These are phyloP conservation scores for Gasterosteus aculeatus DNA, from an alignment of 2,113 vertebrate species.

Conservation along the genomic window DNA sequence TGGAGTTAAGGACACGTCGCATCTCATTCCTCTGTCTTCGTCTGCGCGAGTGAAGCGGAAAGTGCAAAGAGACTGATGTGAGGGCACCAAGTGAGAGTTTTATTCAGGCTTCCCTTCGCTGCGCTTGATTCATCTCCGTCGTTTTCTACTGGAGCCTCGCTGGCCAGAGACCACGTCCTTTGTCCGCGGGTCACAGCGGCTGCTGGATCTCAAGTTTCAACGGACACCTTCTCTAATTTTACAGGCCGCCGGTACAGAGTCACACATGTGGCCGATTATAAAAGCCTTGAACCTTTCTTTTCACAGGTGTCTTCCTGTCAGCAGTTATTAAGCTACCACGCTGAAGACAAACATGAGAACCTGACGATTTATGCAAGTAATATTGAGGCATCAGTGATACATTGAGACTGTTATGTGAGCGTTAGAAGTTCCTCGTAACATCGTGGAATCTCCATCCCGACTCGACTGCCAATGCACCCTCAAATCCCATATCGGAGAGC, in stretches of 20 bases:
- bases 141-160: conserved; percentile 2
- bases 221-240: conserved; percentile 44
- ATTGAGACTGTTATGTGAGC: background rate
- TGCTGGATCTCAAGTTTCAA: conserved; percentile 51
- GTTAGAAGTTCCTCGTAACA: background rate
- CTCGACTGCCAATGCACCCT: background rate
- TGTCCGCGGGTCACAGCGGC: conserved; percentile 28
- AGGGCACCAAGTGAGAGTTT: conserved; percentile 13
- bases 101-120: background rate
- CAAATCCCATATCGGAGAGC: background rate
- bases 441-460: background rate
- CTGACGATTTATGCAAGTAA: background rate
- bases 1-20: background rate
- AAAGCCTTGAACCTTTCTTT: conserved; percentile 23
- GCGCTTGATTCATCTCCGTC: conserved; percentile 7
- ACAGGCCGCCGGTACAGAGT: background rate
- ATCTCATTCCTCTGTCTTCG: conserved; percentile 11
- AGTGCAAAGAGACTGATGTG: background rate
- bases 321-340: background rate
- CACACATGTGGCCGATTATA: conserved; percentile 21
- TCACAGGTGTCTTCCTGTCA: conserved; percentile 6
- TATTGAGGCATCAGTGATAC: background rate
- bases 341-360: background rate
- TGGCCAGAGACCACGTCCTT: conserved; percentile 35
- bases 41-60: conserved; percentile 5